phyloP scores from a whole-genome alignment of 2,797 vertebrate genomes.

The Acanthurus lineatus region DNA sequence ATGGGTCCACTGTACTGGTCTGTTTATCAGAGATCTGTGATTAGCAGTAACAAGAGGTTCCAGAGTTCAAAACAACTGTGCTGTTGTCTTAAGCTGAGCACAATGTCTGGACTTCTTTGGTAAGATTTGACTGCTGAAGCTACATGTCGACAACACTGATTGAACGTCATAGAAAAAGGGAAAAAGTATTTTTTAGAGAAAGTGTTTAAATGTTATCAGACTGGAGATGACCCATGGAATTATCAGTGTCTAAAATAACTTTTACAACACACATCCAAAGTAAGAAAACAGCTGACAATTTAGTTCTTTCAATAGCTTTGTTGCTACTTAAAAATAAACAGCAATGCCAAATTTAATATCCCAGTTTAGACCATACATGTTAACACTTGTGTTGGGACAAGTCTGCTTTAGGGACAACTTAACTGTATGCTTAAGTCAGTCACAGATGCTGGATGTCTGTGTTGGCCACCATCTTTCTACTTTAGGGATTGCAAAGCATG shows the following conservation, averaged over 20 bases:
- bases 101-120: background rate
- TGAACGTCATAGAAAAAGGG: background rate
- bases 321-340: constrained; percentile 4
- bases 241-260: background rate
- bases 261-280: background rate
- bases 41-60: constrained; percentile 11
- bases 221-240: background rate
- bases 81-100: constrained; percentile 16
- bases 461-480: background rate
- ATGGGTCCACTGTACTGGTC: constrained; percentile 31
- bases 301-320: background rate
- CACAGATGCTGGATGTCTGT: background rate
- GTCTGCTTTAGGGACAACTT: background rate
- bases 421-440: constrained; percentile 3
- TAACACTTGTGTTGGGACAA: background rate
- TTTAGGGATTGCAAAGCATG: background rate
- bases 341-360: background rate
- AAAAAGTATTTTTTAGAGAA: constrained; percentile 22
- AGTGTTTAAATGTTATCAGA: background rate
- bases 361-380: background rate
- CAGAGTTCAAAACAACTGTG: constrained; percentile 22
- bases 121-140: background rate
- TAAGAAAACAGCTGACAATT: background rate
- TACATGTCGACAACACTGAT: background rate
- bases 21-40: constrained; percentile 27